These are phyloP conservation scores for Bergia puertoricense DNA, from an alignment of 92 coral and sea anemone species.

Conservation along the genomic window DNA sequence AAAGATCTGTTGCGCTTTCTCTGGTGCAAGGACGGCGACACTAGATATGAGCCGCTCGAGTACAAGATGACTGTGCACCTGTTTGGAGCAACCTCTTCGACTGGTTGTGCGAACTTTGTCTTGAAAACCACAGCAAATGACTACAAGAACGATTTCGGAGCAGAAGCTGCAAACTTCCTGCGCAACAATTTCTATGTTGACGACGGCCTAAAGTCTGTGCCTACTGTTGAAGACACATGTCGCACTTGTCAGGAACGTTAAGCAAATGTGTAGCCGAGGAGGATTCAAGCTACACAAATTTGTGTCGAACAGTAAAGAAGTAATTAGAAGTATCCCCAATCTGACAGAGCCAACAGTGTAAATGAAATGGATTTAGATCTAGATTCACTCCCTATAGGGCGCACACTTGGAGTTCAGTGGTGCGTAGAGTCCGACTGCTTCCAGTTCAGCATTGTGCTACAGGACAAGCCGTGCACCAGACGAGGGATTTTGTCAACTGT, in stretches of 20 bases:
- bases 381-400: conserved; percentile 48
- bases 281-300: conserved; percentile 47
- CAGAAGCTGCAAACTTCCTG: conserved; percentile 44
- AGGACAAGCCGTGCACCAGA: conserved; percentile 53
- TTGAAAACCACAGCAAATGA: conserved; percentile 59
- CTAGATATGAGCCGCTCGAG: background rate
- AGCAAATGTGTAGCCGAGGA: conserved; percentile 31
- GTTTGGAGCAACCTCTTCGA: conserved; percentile 64
- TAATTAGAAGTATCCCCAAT: conserved; percentile 18
- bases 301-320: conserved; percentile 39
- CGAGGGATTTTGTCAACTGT: conserved; percentile 44
- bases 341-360: conserved; percentile 19
- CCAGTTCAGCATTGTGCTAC: conserved; percentile 44
- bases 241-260: background rate
- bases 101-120: conserved; percentile 64
- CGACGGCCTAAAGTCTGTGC: conserved; percentile 56
- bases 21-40: conserved; percentile 11
- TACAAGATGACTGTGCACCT: conserved; percentile 42
- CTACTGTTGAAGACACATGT: conserved; percentile 53
- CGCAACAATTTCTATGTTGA: conserved; percentile 62
- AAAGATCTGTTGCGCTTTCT: background rate
- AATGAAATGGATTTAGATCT: conserved; percentile 5
- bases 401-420: conserved; percentile 47
- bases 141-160: conserved; percentile 38
- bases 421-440: conserved; percentile 47